Evolutionary conservation across 2,797 vertebrate species (phyloP), one percentile per base, ranked within the genome.

Genomic region (Knipowitschia caucasica): DNA sequence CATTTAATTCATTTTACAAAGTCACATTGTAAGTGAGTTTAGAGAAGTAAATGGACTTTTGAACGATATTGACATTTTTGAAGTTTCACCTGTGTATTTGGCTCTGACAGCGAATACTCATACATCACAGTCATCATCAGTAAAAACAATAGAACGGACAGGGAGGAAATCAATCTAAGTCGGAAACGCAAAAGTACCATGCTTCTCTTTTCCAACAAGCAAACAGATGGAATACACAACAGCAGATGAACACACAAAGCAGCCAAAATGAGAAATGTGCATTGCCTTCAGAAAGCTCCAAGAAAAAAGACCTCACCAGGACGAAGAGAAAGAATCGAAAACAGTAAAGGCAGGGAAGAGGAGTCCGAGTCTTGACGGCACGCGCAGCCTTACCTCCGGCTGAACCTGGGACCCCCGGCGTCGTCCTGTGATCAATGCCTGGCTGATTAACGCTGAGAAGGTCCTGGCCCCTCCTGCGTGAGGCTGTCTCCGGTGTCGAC

Each of bases 331-430:
- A 49, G 55, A 30, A 25, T 29, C 18, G n/a, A 29, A 50, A 49
- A 38, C 53, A 43, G 36, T n/a, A 57, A 59, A 56, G 33, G 29
- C 30, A 63, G 46, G n/a, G n/a, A n/a, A 53, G 24, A 51, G n/a
- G 1, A 39, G 49, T 8, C 36, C 49, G 34, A 39, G 39, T n/a
- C n/a, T 18, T 55, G 27, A 36, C 42, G 38, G 58, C 11, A 20
- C n/a, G 27, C 39, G 49, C 35, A 54, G 51, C 53, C 82, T 87
- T 83, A 84, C 81, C 82, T 83, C 80, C 74, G 35, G 35, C 15
- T 0, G 5, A 34, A 66, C 47, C 76, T 34, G 1, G 51, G 5
- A 20, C 39, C 9, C 59, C 73, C 35, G 0, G 7, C 2, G 50
- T 44, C 46, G 47, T 42, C 44, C 56, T 4, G 11, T 36, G 52